Conservation (phyloP, 2,797 vertebrate species). For the Triplophysa yarkandensis region DNA sequence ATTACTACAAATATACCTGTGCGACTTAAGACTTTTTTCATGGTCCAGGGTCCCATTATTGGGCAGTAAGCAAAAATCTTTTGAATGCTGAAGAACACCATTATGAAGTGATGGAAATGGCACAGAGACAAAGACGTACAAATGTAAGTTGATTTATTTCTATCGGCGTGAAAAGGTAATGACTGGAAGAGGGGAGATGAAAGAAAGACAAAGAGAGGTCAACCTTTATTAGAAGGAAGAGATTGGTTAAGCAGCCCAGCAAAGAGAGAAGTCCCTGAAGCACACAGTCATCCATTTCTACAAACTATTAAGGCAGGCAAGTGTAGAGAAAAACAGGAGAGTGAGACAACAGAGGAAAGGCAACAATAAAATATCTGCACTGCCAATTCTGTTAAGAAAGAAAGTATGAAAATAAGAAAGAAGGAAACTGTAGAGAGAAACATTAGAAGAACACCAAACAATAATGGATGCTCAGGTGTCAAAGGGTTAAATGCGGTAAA, state of each 20-base stretch:
- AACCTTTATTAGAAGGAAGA: slow-evolving; percentile 99
- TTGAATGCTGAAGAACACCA: background rate
- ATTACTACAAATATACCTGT: too few relatives aligned
- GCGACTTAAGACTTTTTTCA: too few relatives aligned
- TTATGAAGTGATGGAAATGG: slow-evolving; percentile 14
- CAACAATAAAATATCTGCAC: background rate
- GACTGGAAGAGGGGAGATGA: slow-evolving; percentile 30
- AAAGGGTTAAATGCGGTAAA: background rate
- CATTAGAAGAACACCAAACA: slow-evolving; percentile 22
- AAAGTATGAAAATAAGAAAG: slow-evolving; percentile 43
- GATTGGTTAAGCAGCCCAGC: slow-evolving; percentile 96
- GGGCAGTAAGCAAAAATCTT: slow-evolving; percentile 11
- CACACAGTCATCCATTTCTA: slow-evolving; percentile 91
- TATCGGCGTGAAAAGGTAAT: too few relatives aligned
- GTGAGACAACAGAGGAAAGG: background rate
- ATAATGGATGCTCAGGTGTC: background rate
- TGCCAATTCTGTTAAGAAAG: background rate
- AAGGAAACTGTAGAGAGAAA: slow-evolving; percentile 39
- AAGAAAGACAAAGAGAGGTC: slow-evolving; percentile 68
- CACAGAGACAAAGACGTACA: slow-evolving; percentile 8
- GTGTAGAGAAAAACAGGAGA: slow-evolving; percentile 1
- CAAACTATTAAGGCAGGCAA: slow-evolving; percentile 76
- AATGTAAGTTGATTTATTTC: background rate
- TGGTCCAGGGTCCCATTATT: too few relatives aligned
- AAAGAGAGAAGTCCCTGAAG: slow-evolving; percentile 95